These are phyloP conservation scores for Parotocinclus haroldoi DNA, from an alignment of 2,797 vertebrate genomes.

Conservation along the genomic window DNA sequence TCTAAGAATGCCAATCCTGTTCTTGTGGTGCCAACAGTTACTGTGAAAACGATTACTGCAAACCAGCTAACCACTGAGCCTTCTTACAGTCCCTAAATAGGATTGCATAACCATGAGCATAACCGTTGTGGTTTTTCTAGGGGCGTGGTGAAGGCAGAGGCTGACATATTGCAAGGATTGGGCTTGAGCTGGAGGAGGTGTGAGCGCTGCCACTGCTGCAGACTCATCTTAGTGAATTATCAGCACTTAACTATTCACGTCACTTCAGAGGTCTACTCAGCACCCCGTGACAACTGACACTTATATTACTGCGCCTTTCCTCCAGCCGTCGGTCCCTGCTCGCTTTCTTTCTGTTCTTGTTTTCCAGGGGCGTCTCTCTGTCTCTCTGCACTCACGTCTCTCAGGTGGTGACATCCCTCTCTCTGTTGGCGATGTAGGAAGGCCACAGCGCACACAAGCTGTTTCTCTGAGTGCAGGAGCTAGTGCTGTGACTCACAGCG, in stretches of 20 bases:
- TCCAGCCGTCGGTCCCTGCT: neutral
- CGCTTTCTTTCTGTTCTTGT: slow-evolving; percentile 1
- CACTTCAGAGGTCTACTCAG: too few species aligned
- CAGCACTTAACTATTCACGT: slow-evolving; percentile 29
- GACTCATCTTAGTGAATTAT: slow-evolving; percentile 10
- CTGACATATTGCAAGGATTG: slow-evolving; percentile 25
- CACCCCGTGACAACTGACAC: slow-evolving; percentile 26
- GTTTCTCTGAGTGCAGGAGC: slow-evolving; percentile 47
- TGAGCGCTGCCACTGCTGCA: neutral
- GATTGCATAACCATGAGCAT: slow-evolving; percentile 5
- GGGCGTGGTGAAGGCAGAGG: neutral
- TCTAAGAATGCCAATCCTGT: too few species aligned
- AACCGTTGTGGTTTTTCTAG: slow-evolving; percentile 5
- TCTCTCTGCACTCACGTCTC: too few species aligned
- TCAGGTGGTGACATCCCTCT: slow-evolving; percentile 38
- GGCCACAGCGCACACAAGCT: slow-evolving; percentile 46
- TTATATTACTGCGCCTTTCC: slow-evolving; percentile 33
- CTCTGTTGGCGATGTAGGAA: slow-evolving; percentile 27
- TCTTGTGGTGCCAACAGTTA: too few species aligned
- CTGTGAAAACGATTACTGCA: too few species aligned
- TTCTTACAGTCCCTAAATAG: too few species aligned
- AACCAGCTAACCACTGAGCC: too few species aligned
- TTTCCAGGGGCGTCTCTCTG: neutral
- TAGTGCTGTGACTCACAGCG: slow-evolving; percentile 27
- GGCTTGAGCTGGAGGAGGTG: slow-evolving; percentile 18